Base-by-base conservation (phyloP, 1,140 invertebrate species). In the Coenobita brevimanus region DNA sequence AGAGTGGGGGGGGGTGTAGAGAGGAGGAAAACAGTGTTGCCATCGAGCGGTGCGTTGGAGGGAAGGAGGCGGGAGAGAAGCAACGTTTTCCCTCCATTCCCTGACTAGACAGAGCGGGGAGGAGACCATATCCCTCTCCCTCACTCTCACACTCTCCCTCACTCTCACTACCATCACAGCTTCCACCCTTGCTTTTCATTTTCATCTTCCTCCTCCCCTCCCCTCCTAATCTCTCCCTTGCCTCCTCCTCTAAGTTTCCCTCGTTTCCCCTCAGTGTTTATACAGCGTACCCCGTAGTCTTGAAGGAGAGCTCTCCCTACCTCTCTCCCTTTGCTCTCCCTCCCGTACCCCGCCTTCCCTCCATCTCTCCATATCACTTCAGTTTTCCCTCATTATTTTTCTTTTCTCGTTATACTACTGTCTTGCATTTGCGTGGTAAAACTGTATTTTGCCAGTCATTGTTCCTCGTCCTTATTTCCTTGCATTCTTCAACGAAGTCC, bases 61-160 rank as follows among this genome's bases (percentile, higher is more conserved):
- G 6, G 46, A 50, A 17, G 17, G 46, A 50, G 46, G 15, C 17
- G 67, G 17, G 17, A 0, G n/a, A 71, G 67, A 21, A 27, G 36
- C 67, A 71, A 71, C 67, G 67, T 71, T 71, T 71, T 38, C 67
- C 36, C 67, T 30, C 21, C 67, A 71, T 71, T 71, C 67, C 67
- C 67, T 71, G 3, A 71, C 67, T 33, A 71, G 67, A 24, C 27
- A 33, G 27, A 38, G 67, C 67, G 30, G 67, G 67, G 67, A 71
- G 67, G 27, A 38, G 36, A 50, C 46, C 17, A 8, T 50, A 50
- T 17, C 67, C 67, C 67, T 21, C 21, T 30, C 30, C 67, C 30
- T 33, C 30, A 17, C 67, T 21, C 67, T 71, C 67, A 33, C 67
- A 27, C 67, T 33, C 67, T 27, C 67, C 33, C 67, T 15, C 67